Percentiles rank a stretch among this genome's conserved stretches.
phyloP scores from a whole-genome alignment of 2,888 invertebrate species.

The Ceratothoa steindachneri region DNA sequence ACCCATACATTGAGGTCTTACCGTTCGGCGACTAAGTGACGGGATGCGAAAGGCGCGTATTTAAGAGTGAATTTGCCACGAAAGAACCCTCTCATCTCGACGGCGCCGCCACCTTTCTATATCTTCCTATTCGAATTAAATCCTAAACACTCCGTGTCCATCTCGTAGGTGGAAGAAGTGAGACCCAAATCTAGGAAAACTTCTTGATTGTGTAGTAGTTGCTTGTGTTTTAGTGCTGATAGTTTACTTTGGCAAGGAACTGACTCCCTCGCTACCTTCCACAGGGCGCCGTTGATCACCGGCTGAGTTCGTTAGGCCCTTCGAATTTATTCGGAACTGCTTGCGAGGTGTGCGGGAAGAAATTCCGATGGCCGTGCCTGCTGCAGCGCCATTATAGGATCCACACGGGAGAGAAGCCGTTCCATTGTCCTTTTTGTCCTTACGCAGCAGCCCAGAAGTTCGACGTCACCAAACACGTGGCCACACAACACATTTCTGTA shows the following conservation, averaged over 20 bases:
- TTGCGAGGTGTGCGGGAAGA: slow-evolving; percentile 38
- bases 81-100: too few species aligned
- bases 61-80: too few species aligned
- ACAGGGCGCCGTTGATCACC: background rate
- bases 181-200: too few species aligned
- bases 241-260: background rate
- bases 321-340: slow-evolving; percentile 15
- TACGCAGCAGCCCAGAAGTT: slow-evolving; percentile 47
- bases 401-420: slow-evolving; percentile 46
- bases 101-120: too few species aligned
- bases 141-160: too few species aligned
- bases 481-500: slow-evolving; percentile 33
- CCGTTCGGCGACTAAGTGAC: background rate
- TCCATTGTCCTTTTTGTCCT: slow-evolving; percentile 38
- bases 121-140: too few species aligned
- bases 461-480: slow-evolving; percentile 44
- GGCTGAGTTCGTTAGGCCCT: background rate
- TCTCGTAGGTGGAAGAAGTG: too few species aligned
- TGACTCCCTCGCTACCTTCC: background rate
- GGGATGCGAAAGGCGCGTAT: too few species aligned
- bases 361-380: slow-evolving; percentile 43
- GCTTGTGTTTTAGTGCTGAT: background rate
- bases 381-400: slow-evolving; percentile 44
- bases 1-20: background rate
- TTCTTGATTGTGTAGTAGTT: background rate